Percentiles rank a stretch among this genome's conserved stretches.
Evolutionary conservation across 2,797 vertebrate species (phyloP).

Genomic region (Acrossocheilus wenchowensis): DNA sequence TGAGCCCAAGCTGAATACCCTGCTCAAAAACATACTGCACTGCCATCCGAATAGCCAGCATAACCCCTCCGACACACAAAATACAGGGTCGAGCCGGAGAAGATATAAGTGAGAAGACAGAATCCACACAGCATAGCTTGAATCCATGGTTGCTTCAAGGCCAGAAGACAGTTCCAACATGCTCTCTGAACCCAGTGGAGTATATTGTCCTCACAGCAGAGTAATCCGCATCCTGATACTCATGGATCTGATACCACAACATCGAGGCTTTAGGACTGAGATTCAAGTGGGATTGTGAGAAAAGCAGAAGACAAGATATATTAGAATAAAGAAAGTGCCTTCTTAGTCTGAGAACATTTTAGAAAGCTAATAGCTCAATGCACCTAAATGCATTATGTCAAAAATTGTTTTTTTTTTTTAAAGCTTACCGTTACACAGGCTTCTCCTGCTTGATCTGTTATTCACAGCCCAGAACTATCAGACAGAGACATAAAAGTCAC

Average conservation of each 20-base stretch:
- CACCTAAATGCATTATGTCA: neutral
- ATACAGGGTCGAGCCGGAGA: conserved; percentile 39
- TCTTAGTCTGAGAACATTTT: neutral
- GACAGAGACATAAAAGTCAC: neutral
- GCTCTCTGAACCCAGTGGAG: conserved; percentile 52
- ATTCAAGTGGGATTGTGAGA: conserved; percentile 19
- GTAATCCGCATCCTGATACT: conserved; percentile 58
- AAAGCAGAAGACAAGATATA: neutral
- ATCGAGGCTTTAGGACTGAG: conserved; percentile 40
- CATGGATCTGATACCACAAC: conserved; percentile 42
- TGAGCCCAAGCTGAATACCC: conserved; percentile 51
- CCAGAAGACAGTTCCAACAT: conserved; percentile 45
- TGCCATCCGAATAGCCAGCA: conserved; percentile 30
- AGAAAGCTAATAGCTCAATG: neutral
- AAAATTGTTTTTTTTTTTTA: neutral
- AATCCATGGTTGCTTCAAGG: conserved; percentile 53
- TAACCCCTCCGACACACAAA: conserved; percentile 11
- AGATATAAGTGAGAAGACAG: conserved; percentile 1
- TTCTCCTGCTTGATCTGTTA: neutral
- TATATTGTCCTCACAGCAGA: conserved; percentile 54
- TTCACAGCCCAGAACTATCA: neutral
- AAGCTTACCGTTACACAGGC: neutral
- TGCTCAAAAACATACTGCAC: conserved; percentile 46
- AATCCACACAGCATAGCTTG: conserved; percentile 38
- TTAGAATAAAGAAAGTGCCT: neutral